Base-by-base conservation (phyloP, 2,888 invertebrate genomes). In the Pristionchus maxplancki region DNA sequence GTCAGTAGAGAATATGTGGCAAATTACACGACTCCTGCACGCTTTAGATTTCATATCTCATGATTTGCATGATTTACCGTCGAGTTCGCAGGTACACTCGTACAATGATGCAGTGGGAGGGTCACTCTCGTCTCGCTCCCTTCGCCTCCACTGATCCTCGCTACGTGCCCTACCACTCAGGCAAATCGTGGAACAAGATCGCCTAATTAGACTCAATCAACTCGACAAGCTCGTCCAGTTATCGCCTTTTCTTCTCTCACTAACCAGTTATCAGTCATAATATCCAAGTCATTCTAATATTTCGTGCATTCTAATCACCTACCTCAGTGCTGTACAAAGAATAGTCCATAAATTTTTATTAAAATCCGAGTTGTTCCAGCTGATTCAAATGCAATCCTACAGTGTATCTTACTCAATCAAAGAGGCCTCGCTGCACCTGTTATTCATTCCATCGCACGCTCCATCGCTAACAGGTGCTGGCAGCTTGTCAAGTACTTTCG, bases 21-120 rank as follows among this genome's bases (percentile, higher is more conserved):
- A 11, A 64, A 64, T 34, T 28, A 24, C 1, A 31, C 64, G 11
- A 31, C 5, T 9, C 31, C n/a, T n/a, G n/a, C 4, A 15, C 2
- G 13, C 8, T 50, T 50, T 50, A n/a, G 2, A 48, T 50, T 50
- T 50, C 17, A 4, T 4, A 50, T 17, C 4, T 20, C 20, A 58
- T 24, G n/a, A 24, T 58, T 24, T 58, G 17, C 24, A 58, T 20
- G 20, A 24, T 24, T 53, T 17, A 53, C 17, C 15, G 17, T 4
- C 4, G 24, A 58, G 20, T n/a, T 58, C 90, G n/a, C 78, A 92
- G 92, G 92, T 92, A 92, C 78, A 91, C 91, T 40, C 89, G 92
- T n/a, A 91, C 90, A 74, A 91, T 92, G 90, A 91, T 92, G 91
- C 90, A 91, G 74, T 92, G 92, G 92, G 91, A 91, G 82, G 91